These are phyloP conservation scores for Apoda limacodes DNA, from an alignment of 2,888 invertebrate genomes.

Conservation along the genomic window DNA sequence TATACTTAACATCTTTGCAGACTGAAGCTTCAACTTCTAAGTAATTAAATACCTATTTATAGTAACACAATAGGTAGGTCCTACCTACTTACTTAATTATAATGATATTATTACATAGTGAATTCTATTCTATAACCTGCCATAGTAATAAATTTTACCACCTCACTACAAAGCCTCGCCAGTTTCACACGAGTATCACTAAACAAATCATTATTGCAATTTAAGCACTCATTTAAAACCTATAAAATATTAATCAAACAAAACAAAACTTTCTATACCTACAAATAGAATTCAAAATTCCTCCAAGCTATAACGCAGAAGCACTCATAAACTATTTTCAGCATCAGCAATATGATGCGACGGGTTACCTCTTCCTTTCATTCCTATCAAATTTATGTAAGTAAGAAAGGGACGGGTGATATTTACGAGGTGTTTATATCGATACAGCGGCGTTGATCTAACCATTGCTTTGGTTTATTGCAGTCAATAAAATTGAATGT, in stretches of 20 bases:
- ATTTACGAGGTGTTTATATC: slow-evolving; percentile 66
- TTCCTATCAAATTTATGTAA: slow-evolving; percentile 13
- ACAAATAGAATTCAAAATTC: slow-evolving; percentile 29
- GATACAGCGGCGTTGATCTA: slow-evolving; percentile 66
- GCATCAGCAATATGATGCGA: slow-evolving; percentile 55
- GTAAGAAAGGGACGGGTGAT: slow-evolving; percentile 36
- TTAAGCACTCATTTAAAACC: slow-evolving; percentile 67
- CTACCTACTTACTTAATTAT: too few relatives aligned
- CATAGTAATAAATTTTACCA: slow-evolving; percentile 40
- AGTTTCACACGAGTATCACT: slow-evolving; percentile 41
- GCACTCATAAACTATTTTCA: slow-evolving; percentile 66
- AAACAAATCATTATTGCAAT: slow-evolving; percentile 69
- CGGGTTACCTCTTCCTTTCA: slow-evolving; percentile 32
- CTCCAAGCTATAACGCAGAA: slow-evolving; percentile 26
- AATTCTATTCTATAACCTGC: too few relatives aligned
- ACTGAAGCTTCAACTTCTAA: too few relatives aligned
- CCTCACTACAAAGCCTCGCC: slow-evolving; percentile 41
- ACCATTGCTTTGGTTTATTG: slow-evolving; percentile 68
- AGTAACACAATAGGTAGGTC: too few relatives aligned
- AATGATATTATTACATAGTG: too few relatives aligned
- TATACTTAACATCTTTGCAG: too few relatives aligned
- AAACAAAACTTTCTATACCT: slow-evolving; percentile 22
- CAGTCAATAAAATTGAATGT: slow-evolving; percentile 68
- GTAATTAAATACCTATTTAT: too few relatives aligned
- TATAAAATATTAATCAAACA: slow-evolving; percentile 37